Percentiles rank a stretch among this genome's conserved stretches.
phyloP scores from a whole-genome alignment of 2,113 vertebrate species.

The Pteropus alecto region DNA sequence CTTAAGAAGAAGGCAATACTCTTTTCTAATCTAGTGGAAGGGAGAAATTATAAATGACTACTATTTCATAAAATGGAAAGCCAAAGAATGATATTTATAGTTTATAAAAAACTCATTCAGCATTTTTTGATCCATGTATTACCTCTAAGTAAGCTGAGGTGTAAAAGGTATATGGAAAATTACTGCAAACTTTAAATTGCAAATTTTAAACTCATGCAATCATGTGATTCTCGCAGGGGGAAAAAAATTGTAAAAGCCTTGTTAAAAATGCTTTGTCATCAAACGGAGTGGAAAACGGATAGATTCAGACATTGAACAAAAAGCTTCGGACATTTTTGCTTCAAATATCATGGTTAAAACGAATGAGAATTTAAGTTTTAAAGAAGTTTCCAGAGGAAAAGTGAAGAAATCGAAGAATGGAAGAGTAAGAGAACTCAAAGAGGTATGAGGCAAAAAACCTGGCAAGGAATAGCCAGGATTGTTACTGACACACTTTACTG shows the following conservation, averaged over 20 bases:
- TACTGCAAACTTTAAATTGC: not conserved
- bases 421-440: not conserved
- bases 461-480: not conserved
- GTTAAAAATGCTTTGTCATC: not conserved
- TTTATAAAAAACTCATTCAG: not conserved
- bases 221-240: not conserved
- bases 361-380: not conserved
- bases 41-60: not conserved
- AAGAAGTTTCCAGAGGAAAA: not conserved
- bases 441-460: not conserved
- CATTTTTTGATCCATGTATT: not conserved
- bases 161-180: not conserved
- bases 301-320: not conserved
- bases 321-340: not conserved
- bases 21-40: not conserved
- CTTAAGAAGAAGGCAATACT: not conserved
- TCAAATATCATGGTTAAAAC: not conserved
- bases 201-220: not conserved
- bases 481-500: not conserved
- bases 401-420: not conserved
- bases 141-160: not conserved
- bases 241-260: not conserved
- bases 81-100: not conserved
- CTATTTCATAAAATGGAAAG: not conserved
- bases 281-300: not conserved